Conservation (phyloP, 2,888 invertebrate species). For the Synanthedon andrenaeformis region DNA sequence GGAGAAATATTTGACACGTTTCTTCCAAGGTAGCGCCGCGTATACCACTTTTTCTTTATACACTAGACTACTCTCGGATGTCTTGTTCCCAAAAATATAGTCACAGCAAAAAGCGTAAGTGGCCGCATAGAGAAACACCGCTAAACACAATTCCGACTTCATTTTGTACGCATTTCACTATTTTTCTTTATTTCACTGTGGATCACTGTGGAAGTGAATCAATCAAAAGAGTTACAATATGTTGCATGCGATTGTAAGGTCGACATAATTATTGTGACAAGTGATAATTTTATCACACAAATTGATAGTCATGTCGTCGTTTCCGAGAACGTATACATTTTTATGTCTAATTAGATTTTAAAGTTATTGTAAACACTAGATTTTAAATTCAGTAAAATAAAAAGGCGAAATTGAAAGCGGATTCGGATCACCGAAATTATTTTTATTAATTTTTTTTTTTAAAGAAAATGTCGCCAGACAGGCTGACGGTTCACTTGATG, state of each 20-base stretch:
- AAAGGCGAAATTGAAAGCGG: too few relatives aligned
- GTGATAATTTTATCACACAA: background rate
- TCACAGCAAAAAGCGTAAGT: conserved; percentile 21
- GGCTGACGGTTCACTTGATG: too few relatives aligned
- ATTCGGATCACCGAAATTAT: too few relatives aligned
- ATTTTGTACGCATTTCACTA: background rate
- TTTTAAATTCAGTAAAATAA: too few relatives aligned
- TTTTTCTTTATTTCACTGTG: background rate
- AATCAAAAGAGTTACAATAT: background rate
- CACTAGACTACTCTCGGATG: conserved; percentile 13
- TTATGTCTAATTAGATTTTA: background rate
- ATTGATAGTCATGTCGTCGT: background rate
- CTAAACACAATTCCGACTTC: conserved; percentile 2
- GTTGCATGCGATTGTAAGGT: background rate
- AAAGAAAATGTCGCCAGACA: too few relatives aligned
- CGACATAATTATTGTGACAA: background rate
- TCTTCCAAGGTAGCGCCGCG: conserved; percentile 32
- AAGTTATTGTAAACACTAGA: too few relatives aligned
- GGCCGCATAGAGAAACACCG: conserved; percentile 7
- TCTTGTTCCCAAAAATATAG: conserved; percentile 27
- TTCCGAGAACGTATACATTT: background rate
- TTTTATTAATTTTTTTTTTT: too few relatives aligned
- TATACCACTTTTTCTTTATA: conserved; percentile 23
- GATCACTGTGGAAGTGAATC: background rate
- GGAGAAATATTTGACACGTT: conserved; percentile 23